Conservation (phyloP, 2,113 vertebrate genomes). For the Proterorhinus semilunaris region DNA sequence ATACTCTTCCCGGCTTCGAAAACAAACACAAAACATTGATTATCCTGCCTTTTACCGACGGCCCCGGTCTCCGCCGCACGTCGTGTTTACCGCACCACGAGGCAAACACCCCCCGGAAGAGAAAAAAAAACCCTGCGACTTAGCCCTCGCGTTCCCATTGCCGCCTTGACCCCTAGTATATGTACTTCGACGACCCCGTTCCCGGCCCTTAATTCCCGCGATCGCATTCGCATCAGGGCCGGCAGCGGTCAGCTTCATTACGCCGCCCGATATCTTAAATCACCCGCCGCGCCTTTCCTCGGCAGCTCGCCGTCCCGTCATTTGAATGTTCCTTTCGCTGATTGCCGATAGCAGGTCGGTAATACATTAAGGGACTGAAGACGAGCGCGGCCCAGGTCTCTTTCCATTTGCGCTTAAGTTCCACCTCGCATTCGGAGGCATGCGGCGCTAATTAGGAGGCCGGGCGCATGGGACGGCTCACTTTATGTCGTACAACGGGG, state of each 20-base stretch:
- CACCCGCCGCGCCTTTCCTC: conserved; percentile 74
- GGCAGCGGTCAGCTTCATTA: conserved; percentile 81
- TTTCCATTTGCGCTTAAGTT: conserved; percentile 80
- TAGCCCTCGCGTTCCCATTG: conserved; percentile 73
- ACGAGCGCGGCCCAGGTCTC: conserved; percentile 75
- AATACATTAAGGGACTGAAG: conserved; percentile 83
- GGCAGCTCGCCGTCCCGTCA: conserved; percentile 69
- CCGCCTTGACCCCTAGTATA: conserved; percentile 56
- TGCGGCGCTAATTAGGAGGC: conserved; percentile 76
- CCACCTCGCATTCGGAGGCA: conserved; percentile 76
- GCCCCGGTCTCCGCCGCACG: conserved; percentile 48
- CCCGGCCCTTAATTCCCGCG: conserved; percentile 75
- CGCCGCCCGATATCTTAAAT: conserved; percentile 81
- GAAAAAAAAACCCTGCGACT: conserved; percentile 41
- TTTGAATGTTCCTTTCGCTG: conserved; percentile 80
- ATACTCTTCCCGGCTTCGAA: conserved; percentile 56
- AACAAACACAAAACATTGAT: conserved; percentile 77
- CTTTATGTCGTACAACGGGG: conserved; percentile 76
- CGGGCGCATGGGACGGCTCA: conserved; percentile 77
- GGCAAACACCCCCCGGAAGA: conserved; percentile 70
- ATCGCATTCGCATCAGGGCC: conserved; percentile 81
- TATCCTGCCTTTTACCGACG: conserved; percentile 71
- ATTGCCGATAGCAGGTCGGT: conserved; percentile 80
- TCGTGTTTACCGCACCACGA: conserved; percentile 73
- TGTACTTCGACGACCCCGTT: conserved; percentile 69